Base-by-base conservation (phyloP, 2,888 invertebrate species). In the Hemithea aestivaria region DNA sequence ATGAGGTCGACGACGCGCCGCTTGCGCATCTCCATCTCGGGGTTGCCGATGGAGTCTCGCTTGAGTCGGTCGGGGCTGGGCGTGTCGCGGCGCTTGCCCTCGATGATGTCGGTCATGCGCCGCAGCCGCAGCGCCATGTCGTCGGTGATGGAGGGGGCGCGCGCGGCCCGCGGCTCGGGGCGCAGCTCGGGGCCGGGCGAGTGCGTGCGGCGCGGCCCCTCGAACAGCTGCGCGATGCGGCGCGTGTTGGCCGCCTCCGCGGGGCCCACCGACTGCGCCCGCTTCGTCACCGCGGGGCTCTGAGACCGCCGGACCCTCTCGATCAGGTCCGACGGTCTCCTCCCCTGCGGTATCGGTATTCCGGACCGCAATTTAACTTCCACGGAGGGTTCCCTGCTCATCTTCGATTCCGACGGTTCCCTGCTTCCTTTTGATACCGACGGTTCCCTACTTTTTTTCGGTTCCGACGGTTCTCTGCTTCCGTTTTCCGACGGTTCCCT, bases 81-180 rank as follows among this genome's bases (percentile, higher is more conserved):
- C 0, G 73, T 70, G 26, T 66, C 58, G 0, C 69, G 53, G 3
- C 67, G 54, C 27, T 80, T 82, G 1, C 80, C 82, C 46, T 79
- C 79, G 2, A 84, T 74, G 3, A 82, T 75, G 7, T 81, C 75
- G 0, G 73, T 62, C 80, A 81, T 81, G 6, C 73, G 57, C 43
- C 74, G 78, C 56, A 75, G 63, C 1, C 80, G 66, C 37, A 70
- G 34, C 7, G 68, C 58, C 72, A 77, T 79, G 32, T 78, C 78
- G 26, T 65, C 75, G 0, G 64, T 63, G 7, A 61, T 54, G 0
- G 78, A 73, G 1, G 66, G 62, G 1, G 74, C 69, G 1, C 75
- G 65, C 0, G 46, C 45, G 0, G 65, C 56, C 3, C 66, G 56
- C 1, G 68, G 40, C 9, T 78, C 75, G 0, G 78, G 78, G 27